Evolutionary conservation across 92 coral and sea anemone genomes (phyloP).

Genomic region (Nematostella vectensis): DNA sequence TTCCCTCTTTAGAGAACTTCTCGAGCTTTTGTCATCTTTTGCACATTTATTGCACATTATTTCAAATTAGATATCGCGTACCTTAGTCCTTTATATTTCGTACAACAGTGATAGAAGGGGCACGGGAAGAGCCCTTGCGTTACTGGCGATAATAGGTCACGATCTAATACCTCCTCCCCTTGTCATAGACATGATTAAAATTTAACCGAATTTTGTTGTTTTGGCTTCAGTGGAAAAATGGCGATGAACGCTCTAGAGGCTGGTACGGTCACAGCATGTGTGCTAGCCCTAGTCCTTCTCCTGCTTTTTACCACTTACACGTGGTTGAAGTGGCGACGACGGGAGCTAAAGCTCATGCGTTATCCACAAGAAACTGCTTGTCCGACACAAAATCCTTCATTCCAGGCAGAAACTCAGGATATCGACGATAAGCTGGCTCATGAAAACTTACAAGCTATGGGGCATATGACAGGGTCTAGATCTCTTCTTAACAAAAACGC

Average conservation of each 20-base stretch:
- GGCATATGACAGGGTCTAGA: background rate
- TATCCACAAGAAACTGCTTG: background rate
- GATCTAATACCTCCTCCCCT: too few relatives aligned
- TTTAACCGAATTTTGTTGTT: too few relatives aligned
- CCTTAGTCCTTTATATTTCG: too few relatives aligned
- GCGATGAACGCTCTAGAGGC: constrained; percentile 16
- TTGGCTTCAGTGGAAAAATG: too few relatives aligned
- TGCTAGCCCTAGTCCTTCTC: constrained; percentile 14
- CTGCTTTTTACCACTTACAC: background rate
- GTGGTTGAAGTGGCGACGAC: constrained; percentile 24
- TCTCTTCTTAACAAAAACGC: background rate
- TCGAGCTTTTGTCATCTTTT: too few relatives aligned
- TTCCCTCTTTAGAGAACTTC: too few relatives aligned
- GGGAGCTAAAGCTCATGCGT: background rate
- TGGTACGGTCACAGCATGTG: constrained; percentile 9
- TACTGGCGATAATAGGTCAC: too few relatives aligned
- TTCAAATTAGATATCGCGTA: too few relatives aligned
- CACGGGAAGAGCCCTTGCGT: too few relatives aligned
- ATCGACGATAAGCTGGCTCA: background rate
- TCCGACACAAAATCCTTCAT: background rate
- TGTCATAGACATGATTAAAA: too few relatives aligned
- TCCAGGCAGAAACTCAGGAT: background rate
- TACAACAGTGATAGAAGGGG: too few relatives aligned
- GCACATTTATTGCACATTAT: too few relatives aligned
- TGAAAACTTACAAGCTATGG: background rate